These are phyloP conservation scores for Meteorus sp. DNA, from an alignment of 1,140 invertebrate genomes.

Conservation along the genomic window DNA sequence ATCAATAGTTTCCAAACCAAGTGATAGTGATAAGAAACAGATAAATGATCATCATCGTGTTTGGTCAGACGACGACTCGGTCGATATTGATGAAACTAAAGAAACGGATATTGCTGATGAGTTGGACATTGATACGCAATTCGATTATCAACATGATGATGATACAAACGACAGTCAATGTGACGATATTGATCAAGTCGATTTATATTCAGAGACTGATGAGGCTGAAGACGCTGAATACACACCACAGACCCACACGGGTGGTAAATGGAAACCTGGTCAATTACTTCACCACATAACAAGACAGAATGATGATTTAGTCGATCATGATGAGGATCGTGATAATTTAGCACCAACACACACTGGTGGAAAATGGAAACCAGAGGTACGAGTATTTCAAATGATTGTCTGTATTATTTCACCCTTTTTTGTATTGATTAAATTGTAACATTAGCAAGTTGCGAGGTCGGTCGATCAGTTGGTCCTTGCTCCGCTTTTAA, in stretches of 20 bases:
- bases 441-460: not conserved
- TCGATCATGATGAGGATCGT: conserved; percentile 45
- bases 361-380: conserved; percentile 76
- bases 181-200: conserved; percentile 46
- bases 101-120: conserved; percentile 32
- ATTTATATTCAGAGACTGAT: conserved; percentile 51
- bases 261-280: conserved; percentile 70
- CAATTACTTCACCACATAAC: conserved; percentile 40
- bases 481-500: conserved; percentile 23
- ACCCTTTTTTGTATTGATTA: too few species aligned
- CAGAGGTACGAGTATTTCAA: conserved; percentile 35
- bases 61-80: conserved; percentile 51
- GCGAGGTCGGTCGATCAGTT: not conserved
- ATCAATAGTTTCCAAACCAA: not conserved
- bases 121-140: conserved; percentile 42
- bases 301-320: conserved; percentile 43
- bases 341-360: conserved; percentile 63
- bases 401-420: too few species aligned
- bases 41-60: too few species aligned
- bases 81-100: conserved; percentile 41
- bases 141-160: conserved; percentile 58
- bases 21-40: too few species aligned
- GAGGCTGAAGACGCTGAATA: conserved; percentile 46
- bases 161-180: conserved; percentile 60
- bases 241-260: conserved; percentile 58